Evolutionary conservation across 2,888 invertebrate genomes (phyloP).

Genomic region (Scaptomyza polygonia): DNA sequence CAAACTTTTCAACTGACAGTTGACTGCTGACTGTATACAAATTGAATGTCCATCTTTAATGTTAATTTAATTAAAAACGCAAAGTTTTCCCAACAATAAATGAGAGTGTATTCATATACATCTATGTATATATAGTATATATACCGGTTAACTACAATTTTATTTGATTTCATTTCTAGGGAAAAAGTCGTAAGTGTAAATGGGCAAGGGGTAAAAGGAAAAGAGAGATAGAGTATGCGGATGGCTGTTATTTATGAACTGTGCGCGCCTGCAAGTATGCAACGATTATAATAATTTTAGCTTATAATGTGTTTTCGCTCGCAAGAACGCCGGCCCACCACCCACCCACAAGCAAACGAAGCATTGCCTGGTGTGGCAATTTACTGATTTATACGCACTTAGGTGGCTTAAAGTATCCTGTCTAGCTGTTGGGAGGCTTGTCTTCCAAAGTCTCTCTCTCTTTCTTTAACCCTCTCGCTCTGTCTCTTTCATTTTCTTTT

Average conservation of each 20-base stretch:
- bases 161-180: constrained; percentile 2
- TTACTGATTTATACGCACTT: constrained; percentile 69
- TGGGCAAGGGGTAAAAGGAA: not conserved
- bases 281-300: constrained; percentile 68
- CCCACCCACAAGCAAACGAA: not conserved
- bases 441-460: constrained; percentile 3
- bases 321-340: not conserved
- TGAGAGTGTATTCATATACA: too few species aligned
- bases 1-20: not conserved
- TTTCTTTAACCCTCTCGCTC: not conserved
- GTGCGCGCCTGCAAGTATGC: constrained; percentile 62
- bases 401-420: constrained; percentile 67
- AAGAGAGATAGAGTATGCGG: not conserved
- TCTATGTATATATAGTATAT: too few species aligned
- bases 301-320: constrained; percentile 51
- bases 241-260: constrained; percentile 59
- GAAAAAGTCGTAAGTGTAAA: not conserved
- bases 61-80: not conserved
- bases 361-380: constrained; percentile 48
- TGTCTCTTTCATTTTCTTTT: not conserved
- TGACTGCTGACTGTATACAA: not conserved
- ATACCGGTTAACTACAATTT: not conserved
- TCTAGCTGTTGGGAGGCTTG: constrained; percentile 24
- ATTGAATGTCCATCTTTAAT: not conserved
- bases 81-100: too few species aligned